Evolutionary conservation across 2,888 invertebrate species (phyloP).

Genomic region (Andrena flavipes): DNA sequence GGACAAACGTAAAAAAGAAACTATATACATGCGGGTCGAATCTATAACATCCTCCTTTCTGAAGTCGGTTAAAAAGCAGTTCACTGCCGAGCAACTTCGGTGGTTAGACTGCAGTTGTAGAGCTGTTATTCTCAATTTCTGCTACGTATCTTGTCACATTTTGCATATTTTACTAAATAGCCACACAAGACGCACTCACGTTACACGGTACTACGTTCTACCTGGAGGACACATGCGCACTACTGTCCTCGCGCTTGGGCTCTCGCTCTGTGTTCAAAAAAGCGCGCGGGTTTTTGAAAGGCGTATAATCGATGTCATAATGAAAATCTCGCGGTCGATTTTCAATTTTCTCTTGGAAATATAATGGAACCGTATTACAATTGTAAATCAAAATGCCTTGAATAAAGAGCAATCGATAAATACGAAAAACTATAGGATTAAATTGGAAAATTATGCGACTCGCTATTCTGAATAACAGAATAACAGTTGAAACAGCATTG

Average conservation of each 20-base stretch:
- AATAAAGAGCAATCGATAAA: neutral
- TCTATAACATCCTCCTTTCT: too few relatives aligned
- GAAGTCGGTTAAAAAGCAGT: too few relatives aligned
- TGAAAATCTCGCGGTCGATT: neutral
- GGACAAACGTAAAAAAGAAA: too few relatives aligned
- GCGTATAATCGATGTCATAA: neutral
- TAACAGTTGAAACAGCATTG: neutral
- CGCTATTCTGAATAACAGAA: too few relatives aligned
- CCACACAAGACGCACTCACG: neutral
- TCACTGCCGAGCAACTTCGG: neutral
- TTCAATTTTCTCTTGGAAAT: neutral
- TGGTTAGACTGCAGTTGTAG: neutral
- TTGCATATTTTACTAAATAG: neutral
- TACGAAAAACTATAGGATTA: neutral
- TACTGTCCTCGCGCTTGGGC: neutral
- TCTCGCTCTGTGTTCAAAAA: neutral
- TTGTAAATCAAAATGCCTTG: neutral
- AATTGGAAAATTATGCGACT: neutral
- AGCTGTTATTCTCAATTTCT: neutral
- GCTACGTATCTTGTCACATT: neutral
- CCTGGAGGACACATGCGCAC: neutral
- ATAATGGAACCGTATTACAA: neutral
- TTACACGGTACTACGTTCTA: neutral
- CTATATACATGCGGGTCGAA: too few relatives aligned
- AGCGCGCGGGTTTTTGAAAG: neutral